Base-by-base conservation (phyloP, 1,140 invertebrate species). In the Drosophila bifasciata region DNA sequence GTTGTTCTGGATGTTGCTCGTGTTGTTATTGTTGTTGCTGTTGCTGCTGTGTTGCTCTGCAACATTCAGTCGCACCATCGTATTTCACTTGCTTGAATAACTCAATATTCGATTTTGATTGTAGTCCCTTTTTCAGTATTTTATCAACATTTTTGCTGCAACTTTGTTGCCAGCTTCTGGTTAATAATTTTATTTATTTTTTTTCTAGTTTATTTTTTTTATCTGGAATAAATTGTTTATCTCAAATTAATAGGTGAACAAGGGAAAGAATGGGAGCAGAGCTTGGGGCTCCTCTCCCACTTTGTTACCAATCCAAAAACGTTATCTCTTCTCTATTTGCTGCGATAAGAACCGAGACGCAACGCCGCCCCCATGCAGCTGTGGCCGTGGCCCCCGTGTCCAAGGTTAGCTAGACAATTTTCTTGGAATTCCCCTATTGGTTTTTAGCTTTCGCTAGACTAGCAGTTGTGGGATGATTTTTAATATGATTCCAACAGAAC, bases 11-110 rank as follows among this genome's bases (percentile, higher is more conserved):
- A 5, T 74, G 61, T 13, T 66, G 60, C 7, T 40, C 5, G 32
- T 56, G 53, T 21, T 71, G 28, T 41, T 51, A 23, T 25, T 70
- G 70, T 21, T 86, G 36, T 45, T 70, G 58, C 13, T 64, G 66
- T 50, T 73, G 64, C 45, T 76, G 43, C 39, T 83, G 39, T 90
- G 80, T 64, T 81, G 81, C 63, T 74, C 83, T 23, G 76, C 76
- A 79, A 84, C 88, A 84, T 90, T 90, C 67, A 88, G 71, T 70
- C 88, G 88, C 79, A 90, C 88, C 88, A 90, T 90, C 56, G 79
- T 90, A 76, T 73, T 58, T 19, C 46, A 58, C 69, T 39, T 52
- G 43, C 15, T 67, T 32, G 53, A 52, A 28, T 40, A 13, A 58
- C 61, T 45, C 48, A 11, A 36, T 36, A 36, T 36, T 36, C 32